phyloP scores from a whole-genome alignment of 2,888 invertebrate species.

The Dendrolimus houi region DNA sequence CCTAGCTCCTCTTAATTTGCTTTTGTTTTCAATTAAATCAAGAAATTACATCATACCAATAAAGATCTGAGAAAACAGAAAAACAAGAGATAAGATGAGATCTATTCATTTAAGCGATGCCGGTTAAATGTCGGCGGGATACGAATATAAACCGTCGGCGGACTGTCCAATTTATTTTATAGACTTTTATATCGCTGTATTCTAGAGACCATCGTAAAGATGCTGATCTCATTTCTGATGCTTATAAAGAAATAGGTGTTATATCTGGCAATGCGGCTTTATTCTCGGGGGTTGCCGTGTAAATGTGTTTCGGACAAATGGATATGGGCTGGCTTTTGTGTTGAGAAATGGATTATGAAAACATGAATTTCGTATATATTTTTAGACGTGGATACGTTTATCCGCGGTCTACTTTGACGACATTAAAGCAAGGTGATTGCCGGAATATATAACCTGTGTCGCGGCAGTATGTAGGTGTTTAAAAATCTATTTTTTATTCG shows the following conservation, averaged over 20 bases:
- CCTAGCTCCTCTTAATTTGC: too few relatives aligned
- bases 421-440: too few relatives aligned
- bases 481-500: too few relatives aligned
- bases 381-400: conserved; percentile 5
- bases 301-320: too few relatives aligned
- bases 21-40: too few relatives aligned
- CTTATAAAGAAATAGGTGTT: conserved; percentile 22
- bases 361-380: too few relatives aligned
- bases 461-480: too few relatives aligned
- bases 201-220: conserved; percentile 35
- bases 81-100: not conserved
- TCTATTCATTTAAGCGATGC: not conserved
- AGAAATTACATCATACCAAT: too few relatives aligned
- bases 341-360: not conserved
- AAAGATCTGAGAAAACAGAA: not conserved
- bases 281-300: conserved; percentile 1
- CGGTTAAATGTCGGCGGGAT: conserved; percentile 3
- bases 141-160: conserved; percentile 12
- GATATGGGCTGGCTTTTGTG: conserved; percentile 6
- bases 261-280: conserved; percentile 6
- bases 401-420: too few relatives aligned
- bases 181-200: conserved; percentile 37
- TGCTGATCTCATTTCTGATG: conserved; percentile 32
- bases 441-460: too few relatives aligned
- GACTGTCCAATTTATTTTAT: conserved; percentile 54